Evolutionary conservation across 2,113 vertebrate genomes (phyloP).

Genomic region (Grus americana): DNA sequence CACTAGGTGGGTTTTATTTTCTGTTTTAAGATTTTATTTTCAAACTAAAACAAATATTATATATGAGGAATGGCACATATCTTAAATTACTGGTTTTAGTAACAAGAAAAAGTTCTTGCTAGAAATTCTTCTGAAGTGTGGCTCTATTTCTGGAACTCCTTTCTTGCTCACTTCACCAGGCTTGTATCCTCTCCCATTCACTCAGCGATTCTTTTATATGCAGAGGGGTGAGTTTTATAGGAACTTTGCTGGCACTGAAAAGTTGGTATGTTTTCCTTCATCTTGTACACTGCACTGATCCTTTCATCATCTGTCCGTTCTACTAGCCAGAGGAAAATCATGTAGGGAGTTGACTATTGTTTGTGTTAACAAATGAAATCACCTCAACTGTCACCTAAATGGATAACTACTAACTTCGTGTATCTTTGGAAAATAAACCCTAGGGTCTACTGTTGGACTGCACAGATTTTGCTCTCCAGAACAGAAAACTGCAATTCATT

Average conservation of each 20-base stretch:
- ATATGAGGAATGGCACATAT: neutral
- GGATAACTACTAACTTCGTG: neutral
- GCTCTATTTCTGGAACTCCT: conserved; percentile 19
- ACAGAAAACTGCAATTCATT: neutral
- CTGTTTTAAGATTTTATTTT: conserved; percentile 7
- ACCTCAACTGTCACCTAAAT: neutral
- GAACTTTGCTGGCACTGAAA: neutral
- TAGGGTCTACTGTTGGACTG: neutral
- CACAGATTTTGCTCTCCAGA: neutral
- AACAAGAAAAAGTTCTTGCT: neutral
- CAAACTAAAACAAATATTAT: conserved; percentile 33
- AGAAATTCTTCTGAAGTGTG: conserved; percentile 12
- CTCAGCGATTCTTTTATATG: neutral
- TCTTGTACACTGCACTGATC: neutral
- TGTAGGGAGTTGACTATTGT: rapidly evolving
- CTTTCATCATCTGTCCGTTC: neutral
- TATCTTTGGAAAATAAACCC: neutral
- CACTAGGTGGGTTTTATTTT: conserved; percentile 10
- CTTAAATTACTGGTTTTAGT: neutral
- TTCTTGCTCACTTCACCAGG: neutral
- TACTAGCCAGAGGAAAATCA: neutral
- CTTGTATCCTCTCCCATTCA: neutral
- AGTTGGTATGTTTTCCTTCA: neutral
- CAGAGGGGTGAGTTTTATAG: neutral
- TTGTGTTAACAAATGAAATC: neutral